These are phyloP conservation scores for Sminthurinus aureus DNA, from an alignment of 2,888 invertebrate species.

Conservation along the genomic window DNA sequence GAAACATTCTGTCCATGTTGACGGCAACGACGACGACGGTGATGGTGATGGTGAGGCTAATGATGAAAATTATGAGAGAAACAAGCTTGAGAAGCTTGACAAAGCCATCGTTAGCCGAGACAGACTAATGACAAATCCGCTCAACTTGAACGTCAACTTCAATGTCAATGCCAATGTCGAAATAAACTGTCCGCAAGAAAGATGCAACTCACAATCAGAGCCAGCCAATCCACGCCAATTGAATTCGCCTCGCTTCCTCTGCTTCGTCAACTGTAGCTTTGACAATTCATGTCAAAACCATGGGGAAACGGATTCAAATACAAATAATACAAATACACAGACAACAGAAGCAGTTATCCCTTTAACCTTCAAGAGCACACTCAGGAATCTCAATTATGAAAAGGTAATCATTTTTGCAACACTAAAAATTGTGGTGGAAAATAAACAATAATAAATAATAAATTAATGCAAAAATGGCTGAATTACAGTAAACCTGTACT, in stretches of 20 bases:
- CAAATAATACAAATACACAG: too few relatives aligned
- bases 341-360: not conserved
- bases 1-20: not conserved
- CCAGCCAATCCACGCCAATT: not conserved
- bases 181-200: not conserved
- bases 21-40: too few relatives aligned
- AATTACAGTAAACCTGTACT: too few relatives aligned
- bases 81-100: slow-evolving; percentile 23
- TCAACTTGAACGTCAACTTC: not conserved
- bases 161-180: not conserved
- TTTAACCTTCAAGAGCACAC: too few relatives aligned
- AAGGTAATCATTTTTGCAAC: slow-evolving; percentile 13
- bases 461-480: too few relatives aligned
- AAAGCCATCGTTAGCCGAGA: slow-evolving; percentile 32
- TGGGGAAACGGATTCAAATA: too few relatives aligned
- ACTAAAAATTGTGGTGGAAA: too few relatives aligned
- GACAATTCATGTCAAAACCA: too few relatives aligned
- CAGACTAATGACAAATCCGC: slow-evolving; percentile 38
- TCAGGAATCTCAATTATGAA: slow-evolving; percentile 28
- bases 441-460: too few relatives aligned
- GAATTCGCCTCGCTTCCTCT: not conserved
- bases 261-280: too few relatives aligned
- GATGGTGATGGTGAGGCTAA: not conserved
- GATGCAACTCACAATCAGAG: not conserved
- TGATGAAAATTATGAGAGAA: not conserved